Evolutionary conservation across 2,797 vertebrate genomes (phyloP).

Genomic region (Aldrovandia affinis): DNA sequence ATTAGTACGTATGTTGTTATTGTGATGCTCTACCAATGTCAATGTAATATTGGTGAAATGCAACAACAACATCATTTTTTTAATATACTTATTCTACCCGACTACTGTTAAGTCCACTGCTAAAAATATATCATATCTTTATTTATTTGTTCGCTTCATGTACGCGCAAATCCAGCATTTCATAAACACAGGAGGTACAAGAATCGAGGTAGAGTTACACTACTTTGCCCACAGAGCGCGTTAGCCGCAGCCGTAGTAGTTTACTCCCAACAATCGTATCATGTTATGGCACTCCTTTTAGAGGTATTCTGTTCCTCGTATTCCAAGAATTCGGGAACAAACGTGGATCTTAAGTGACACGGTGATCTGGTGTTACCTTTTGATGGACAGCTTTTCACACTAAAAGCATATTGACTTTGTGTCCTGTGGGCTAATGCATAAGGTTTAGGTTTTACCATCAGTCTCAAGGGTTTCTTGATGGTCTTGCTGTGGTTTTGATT

Average conservation of each 20-base stretch:
- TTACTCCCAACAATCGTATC: neutral
- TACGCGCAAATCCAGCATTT: neutral
- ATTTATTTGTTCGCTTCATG: neutral
- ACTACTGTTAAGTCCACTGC: neutral
- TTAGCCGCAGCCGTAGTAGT: neutral
- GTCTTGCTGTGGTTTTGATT: neutral
- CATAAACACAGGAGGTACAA: too few species aligned
- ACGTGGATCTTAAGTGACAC: neutral
- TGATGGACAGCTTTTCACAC: neutral
- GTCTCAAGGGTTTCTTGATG: neutral
- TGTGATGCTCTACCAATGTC: too few species aligned
- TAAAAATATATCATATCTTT: neutral
- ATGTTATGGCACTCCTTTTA: neutral
- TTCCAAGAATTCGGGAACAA: neutral
- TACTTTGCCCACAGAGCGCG: too few species aligned
- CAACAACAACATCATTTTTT: too few species aligned
- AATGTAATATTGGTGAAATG: too few species aligned
- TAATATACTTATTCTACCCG: neutral
- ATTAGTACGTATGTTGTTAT: too few species aligned
- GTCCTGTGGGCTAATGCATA: neutral
- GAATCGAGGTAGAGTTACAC: too few species aligned
- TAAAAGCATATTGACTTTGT: neutral
- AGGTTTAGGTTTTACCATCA: neutral
- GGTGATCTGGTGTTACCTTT: neutral
- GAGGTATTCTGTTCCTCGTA: neutral